Evolutionary conservation across 2,113 vertebrate species (phyloP).

Genomic region (Nematolebias whitei): DNA sequence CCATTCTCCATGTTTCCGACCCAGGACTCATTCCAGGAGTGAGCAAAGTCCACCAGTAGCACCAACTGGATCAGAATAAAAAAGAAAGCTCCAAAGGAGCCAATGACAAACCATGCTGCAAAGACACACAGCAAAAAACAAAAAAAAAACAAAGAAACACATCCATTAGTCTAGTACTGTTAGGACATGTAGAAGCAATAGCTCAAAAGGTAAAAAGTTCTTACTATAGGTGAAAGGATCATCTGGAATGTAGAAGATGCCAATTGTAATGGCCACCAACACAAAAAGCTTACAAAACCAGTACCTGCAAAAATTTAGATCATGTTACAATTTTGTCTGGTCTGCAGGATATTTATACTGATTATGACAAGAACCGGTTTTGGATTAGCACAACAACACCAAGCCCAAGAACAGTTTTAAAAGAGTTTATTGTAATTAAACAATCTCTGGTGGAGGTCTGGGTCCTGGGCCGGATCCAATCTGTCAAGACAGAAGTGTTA

Average conservation of each 20-base stretch:
- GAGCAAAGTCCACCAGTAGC: conserved; percentile 90
- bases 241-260: conserved; percentile 94
- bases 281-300: conserved; percentile 95
- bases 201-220: conserved; percentile 10
- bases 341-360: too few relatives aligned
- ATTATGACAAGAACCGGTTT: too few relatives aligned
- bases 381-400: too few relatives aligned
- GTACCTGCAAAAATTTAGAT: conserved; percentile 85
- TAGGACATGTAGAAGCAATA: background rate
- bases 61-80: conserved; percentile 95
- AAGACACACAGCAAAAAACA: conserved; percentile 24
- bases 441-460: too few relatives aligned
- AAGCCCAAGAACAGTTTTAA: too few relatives aligned
- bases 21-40: conserved; percentile 91
- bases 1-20: conserved; percentile 86
- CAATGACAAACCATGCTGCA: conserved; percentile 88
- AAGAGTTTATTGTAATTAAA: too few relatives aligned
- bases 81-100: conserved; percentile 80
- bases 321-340: too few relatives aligned
- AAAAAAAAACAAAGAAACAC: too few relatives aligned
- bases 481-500: too few relatives aligned
- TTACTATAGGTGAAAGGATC: conserved; percentile 88
- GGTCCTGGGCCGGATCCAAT: too few relatives aligned
- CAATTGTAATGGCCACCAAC: conserved; percentile 87
- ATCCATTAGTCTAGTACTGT: background rate